A percentile compares a stretch with the other conserved stretches of the same genome.
phyloP scores from a whole-genome alignment of 1,140 invertebrate species.

The Drosophila nigrodunni region DNA sequence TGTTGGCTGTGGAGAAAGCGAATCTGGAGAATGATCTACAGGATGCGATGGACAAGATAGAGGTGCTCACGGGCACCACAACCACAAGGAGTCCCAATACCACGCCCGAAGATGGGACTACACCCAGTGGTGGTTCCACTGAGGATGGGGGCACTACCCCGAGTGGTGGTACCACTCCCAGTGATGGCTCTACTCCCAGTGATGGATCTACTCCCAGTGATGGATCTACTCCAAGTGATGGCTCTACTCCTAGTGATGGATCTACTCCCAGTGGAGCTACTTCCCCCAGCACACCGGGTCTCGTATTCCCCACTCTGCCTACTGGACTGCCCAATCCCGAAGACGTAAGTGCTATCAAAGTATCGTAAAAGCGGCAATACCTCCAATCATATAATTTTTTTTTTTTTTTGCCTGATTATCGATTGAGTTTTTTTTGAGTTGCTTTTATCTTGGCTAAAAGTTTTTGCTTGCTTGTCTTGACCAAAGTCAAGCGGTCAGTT shows the following conservation, averaged over 20 bases:
- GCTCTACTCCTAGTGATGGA: conserved; percentile 3
- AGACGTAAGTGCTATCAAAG: conserved; percentile 54
- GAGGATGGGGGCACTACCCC: conserved; percentile 27
- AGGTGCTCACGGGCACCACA: conserved; percentile 48
- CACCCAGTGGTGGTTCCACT: conserved; percentile 1
- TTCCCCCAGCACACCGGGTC: conserved; percentile 25
- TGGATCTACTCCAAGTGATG: neutral
- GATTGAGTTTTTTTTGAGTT: conserved; percentile 8
- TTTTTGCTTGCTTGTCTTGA: conserved; percentile 8
- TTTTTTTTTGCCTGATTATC: conserved; percentile 50
- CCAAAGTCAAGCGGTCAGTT: conserved; percentile 46
- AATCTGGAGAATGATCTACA: conserved; percentile 72
- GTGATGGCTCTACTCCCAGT: conserved; percentile 16
- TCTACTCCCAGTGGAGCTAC: conserved; percentile 3
- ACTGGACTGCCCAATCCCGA: conserved; percentile 73
- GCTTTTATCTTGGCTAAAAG: conserved; percentile 52
- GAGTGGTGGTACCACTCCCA: conserved; percentile 12
- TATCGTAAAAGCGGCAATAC: conserved; percentile 64
- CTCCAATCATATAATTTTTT: conserved; percentile 45
- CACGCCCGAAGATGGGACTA: neutral
- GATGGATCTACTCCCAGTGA: conserved; percentile 30
- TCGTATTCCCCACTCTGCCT: conserved; percentile 74
- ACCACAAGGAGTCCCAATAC: conserved; percentile 46
- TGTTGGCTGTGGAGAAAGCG: conserved; percentile 80
- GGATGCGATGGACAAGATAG: conserved; percentile 74